phyloP scores from a whole-genome alignment of 2,797 vertebrate genomes.

The Coilia nasus region DNA sequence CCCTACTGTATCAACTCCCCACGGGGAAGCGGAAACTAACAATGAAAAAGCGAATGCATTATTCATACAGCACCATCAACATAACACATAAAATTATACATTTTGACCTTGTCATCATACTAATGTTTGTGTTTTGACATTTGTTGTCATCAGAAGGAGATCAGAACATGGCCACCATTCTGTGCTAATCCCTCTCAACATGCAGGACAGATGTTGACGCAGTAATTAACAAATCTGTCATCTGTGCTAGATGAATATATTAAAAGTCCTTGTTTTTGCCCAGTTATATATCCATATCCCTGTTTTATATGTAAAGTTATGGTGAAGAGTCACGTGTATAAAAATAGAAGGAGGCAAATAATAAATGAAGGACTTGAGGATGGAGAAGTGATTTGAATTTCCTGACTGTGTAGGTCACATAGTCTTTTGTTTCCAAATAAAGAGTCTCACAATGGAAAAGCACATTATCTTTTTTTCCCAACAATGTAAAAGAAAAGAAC shows the following conservation, averaged over 20 bases:
- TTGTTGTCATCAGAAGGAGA: slow-evolving; percentile 64
- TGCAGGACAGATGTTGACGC: slow-evolving; percentile 71
- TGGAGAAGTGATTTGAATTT: slow-evolving; percentile 65
- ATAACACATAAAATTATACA: slow-evolving; percentile 43
- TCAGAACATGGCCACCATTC: slow-evolving; percentile 56
- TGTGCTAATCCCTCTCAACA: slow-evolving; percentile 62
- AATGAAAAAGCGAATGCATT: slow-evolving; percentile 49
- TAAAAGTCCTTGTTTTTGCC: slow-evolving; percentile 41
- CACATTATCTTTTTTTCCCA: neutral
- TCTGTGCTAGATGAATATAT: slow-evolving; percentile 55
- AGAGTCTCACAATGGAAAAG: slow-evolving; percentile 63
- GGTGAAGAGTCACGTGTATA: neutral
- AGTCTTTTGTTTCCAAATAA: slow-evolving; percentile 65
- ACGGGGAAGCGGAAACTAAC: neutral
- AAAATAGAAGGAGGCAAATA: slow-evolving; percentile 33
- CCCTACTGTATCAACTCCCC: neutral
- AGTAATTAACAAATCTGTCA: slow-evolving; percentile 74
- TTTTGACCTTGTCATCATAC: slow-evolving; percentile 44
- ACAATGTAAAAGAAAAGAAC: neutral
- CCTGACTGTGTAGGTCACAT: slow-evolving; percentile 63
- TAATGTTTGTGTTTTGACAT: slow-evolving; percentile 59
- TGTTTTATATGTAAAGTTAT: slow-evolving; percentile 47
- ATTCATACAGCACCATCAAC: slow-evolving; percentile 61
- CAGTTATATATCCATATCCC: slow-evolving; percentile 29
- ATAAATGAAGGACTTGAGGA: slow-evolving; percentile 42